Base-by-base conservation (phyloP, 2,113 vertebrate genomes). In the Oreochromis niloticus region DNA sequence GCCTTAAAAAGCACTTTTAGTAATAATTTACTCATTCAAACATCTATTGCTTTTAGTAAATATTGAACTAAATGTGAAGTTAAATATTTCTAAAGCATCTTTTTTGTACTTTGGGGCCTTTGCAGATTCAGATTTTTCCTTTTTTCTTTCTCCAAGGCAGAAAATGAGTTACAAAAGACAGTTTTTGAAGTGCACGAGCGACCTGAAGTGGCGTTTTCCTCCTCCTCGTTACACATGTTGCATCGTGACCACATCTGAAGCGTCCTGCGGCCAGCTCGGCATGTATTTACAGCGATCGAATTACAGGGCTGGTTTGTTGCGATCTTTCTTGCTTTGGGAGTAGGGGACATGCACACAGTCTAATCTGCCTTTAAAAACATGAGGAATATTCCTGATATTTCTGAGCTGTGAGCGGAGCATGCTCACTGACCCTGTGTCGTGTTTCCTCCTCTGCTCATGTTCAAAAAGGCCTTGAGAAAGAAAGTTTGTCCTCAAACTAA, bases 401-500 rank as follows among this genome's bases (percentile, higher is more conserved):
- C 8, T 4, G 27, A 79, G 82, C 82, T 52, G 22, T 22, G 80
- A 82, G 6, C 7, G 27, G 79, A 87, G 73, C 17, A 24, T 75
- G 82, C 32, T 16, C 7, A 5, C 85, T 59, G 89, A 87, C 81
- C 88, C 73, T 79, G 90, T 68, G 90, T 91, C 84, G 6, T 81
- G 84, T 91, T 92, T 89, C 89, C n/a, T 85, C 81, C 84, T 30
- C 3, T 11, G 78, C 87, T 89, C 86, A 22, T 81, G 88, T 93
- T 93, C 66, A 89, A 81, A 92, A 91, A 82, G 87, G 68, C 89
- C 71, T 82, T 11, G 17, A 87, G 89, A 94, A 90, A 91, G 81
- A 88, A 89, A 94, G 89, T 93, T 92, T 87, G 90, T 92, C 88
- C 93, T 88, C 85, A 85, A 87, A 83, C 86, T 81, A 46, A 81